These are phyloP conservation scores for Botrylloides violaceus DNA, from an alignment of 23 tunicate species.

Conservation along the genomic window DNA sequence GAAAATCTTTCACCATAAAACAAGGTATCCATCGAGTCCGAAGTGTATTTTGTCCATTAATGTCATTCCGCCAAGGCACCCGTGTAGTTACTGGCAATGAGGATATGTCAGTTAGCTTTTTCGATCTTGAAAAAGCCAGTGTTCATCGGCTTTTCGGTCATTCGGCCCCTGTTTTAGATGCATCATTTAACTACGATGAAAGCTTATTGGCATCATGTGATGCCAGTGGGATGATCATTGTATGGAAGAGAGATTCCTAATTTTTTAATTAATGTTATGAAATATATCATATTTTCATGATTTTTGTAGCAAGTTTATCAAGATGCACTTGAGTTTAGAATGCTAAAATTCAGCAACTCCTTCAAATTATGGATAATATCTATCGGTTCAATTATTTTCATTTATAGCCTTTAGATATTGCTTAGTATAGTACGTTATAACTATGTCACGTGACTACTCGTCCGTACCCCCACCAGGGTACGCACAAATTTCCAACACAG, in stretches of 20 bases:
- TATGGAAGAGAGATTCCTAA: slow-evolving; percentile 38
- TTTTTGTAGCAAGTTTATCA: too few species aligned
- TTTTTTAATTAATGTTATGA: too few species aligned
- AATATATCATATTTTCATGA: too few species aligned
- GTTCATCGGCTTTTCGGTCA: slow-evolving; percentile 86
- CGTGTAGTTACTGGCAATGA: slow-evolving; percentile 90
- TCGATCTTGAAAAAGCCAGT: slow-evolving; percentile 55
- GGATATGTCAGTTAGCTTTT: slow-evolving; percentile 80
- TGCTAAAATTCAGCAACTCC: too few species aligned
- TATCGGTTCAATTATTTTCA: too few species aligned
- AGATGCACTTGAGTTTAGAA: too few species aligned
- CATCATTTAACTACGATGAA: slow-evolving; percentile 79
- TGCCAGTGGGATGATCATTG: slow-evolving; percentile 41
- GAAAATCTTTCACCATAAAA: slow-evolving; percentile 45
- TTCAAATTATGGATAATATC: too few species aligned
- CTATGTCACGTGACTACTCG: not conserved
- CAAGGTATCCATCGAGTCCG: slow-evolving; percentile 40
- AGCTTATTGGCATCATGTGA: slow-evolving; percentile 88
- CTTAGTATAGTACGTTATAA: too few species aligned
- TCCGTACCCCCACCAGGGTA: not conserved
- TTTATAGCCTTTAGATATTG: too few species aligned
- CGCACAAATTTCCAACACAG: not conserved
- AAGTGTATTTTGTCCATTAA: slow-evolving; percentile 86
- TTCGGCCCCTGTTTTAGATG: slow-evolving; percentile 77
- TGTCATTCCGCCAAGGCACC: slow-evolving; percentile 90